Conservation (phyloP, 2,797 vertebrate genomes). For the Ciconia nigra region DNA sequence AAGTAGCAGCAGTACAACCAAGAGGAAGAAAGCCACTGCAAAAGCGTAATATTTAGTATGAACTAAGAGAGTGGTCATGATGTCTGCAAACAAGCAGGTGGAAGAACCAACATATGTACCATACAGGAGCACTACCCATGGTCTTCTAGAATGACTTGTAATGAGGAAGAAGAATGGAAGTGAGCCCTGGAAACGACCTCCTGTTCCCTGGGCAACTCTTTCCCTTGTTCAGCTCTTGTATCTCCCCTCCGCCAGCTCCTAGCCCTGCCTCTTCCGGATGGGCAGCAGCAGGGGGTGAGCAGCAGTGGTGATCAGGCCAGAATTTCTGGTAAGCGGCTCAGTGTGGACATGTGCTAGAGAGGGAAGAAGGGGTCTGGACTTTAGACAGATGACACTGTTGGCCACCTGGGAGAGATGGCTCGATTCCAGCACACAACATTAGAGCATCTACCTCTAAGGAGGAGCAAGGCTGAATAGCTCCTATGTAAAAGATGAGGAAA, state of each 20-base stretch:
- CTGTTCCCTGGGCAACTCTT: not conserved
- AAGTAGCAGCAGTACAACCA: not conserved
- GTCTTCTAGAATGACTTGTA: not conserved
- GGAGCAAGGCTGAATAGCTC: not conserved
- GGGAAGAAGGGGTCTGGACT: not conserved
- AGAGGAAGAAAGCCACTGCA: not conserved
- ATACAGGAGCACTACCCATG: rapidly evolving
- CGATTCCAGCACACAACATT: not conserved
- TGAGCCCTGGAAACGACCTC: not conserved
- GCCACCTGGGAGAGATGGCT: not conserved
- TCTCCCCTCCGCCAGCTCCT: not conserved
- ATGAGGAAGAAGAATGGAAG: not conserved
- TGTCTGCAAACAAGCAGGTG: not conserved
- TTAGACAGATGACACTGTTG: not conserved
- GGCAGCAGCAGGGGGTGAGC: not conserved
- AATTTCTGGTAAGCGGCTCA: not conserved
- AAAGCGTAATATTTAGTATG: not conserved
- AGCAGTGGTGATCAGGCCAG: not conserved
- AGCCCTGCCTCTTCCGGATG: not conserved
- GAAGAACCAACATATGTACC: not conserved
- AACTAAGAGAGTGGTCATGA: not conserved
- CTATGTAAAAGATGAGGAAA: not conserved
- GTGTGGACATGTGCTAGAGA: not conserved
- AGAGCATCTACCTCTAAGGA: not conserved
- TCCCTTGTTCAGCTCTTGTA: not conserved